Percentiles rank a stretch among this genome's conserved stretches.
These are phyloP conservation scores for Lepilemur septentrionalis DNA, from an alignment of 2,797 vertebrate species.

Conservation along the genomic window DNA sequence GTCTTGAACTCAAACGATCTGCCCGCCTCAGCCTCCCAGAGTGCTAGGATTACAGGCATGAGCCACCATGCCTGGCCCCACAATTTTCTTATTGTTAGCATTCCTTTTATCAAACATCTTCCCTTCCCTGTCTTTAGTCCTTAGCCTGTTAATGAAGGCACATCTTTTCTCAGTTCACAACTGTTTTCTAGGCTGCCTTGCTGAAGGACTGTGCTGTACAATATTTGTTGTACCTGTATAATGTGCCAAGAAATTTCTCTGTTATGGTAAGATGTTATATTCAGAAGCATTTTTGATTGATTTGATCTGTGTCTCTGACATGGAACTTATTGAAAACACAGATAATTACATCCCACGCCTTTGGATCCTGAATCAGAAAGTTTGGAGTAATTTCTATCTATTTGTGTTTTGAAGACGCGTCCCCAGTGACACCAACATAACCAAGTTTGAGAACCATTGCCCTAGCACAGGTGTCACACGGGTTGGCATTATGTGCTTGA, in stretches of 20 bases:
- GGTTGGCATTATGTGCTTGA: background rate
- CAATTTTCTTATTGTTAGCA: background rate
- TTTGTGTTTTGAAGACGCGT: background rate
- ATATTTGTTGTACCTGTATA: background rate
- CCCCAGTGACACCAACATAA: too few species aligned
- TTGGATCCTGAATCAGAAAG: background rate
- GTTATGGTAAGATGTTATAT: background rate
- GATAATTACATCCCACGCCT: background rate
- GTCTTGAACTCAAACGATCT: too few species aligned
- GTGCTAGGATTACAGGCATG: too few species aligned
- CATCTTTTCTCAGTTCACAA: background rate
- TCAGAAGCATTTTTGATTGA: background rate
- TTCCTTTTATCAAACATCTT: background rate
- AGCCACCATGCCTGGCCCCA: too few species aligned
- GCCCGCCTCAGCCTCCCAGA: too few species aligned
- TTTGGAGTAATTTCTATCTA: background rate
- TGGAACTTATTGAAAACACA: background rate
- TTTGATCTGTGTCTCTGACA: background rate
- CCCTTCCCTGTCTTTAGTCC: background rate
- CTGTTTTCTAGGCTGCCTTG: background rate
- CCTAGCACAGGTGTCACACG: background rate
- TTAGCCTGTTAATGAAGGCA: background rate
- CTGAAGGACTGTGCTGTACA: background rate
- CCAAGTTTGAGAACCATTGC: background rate
- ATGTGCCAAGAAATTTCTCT: background rate